Evolutionary conservation across 2,797 vertebrate species (phyloP), one percentile per base, ranked within the genome.

Genomic region (Phoebastria nigripes): DNA sequence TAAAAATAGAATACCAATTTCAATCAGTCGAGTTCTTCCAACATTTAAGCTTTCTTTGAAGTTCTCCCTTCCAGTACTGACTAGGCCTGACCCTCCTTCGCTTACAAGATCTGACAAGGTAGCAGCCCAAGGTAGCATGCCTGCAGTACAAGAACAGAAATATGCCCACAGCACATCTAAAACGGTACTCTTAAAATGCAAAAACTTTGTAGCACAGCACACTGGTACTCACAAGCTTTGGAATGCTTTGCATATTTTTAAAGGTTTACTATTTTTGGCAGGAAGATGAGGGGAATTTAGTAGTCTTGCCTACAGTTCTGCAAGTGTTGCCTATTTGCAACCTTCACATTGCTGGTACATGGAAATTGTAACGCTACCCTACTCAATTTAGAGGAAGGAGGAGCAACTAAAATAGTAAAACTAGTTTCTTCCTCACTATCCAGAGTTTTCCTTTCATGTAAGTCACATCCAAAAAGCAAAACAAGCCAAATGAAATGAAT

Each of bases 221-320:
- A 0, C 29, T 31, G 72, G 35, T 81, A 52, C 78, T 89, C 62
- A 70, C 6, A 1, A 67, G 72, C 54, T 82, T 63, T 54, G 65
- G n/a, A 71, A 94, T 35, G 56, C 63, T 87, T 61, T 4, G 15
- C 13, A 1, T 79, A 42, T 82, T 94, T 94, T 84, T 93, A 54
- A 89, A 93, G 58, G 46, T 76, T 78, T 80, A 82, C 67, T 90
- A n/a, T 51, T 93, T 90, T 54, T 49, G 82, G 76, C 79, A 94
- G 74, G 47, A 56, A 90, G 80, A 82, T 54, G 33, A 70, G 28
- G n/a, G 56, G 67, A 70, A 82, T 93, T 93, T 47, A 66, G 82
- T 19, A 66, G 73, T 42, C 85, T 82, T 42, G 41, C 24, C 28
- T 5, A 63, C 35, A 76, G 28, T 58, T 84, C 55, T 33, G 18